Evolutionary conservation across 2,113 vertebrate species (phyloP).

Genomic region (Vombatus ursinus): DNA sequence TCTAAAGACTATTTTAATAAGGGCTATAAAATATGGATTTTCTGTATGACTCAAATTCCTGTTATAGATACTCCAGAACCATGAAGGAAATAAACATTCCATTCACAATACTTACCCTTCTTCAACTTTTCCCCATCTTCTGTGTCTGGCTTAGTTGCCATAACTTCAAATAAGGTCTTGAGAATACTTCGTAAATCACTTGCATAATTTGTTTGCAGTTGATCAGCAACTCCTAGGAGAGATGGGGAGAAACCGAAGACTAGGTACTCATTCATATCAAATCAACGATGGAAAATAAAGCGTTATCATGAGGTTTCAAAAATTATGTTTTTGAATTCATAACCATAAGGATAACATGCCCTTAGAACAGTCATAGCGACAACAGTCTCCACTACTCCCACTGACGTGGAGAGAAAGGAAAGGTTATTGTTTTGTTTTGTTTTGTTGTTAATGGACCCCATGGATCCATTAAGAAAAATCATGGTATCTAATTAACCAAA

Average conservation of each 20-base stretch:
- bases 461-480: background rate
- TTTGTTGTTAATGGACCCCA: no score
- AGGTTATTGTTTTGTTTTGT: background rate
- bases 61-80: background rate
- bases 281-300: background rate
- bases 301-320: background rate
- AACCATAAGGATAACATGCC: fast-evolving
- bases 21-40: background rate
- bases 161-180: slow-evolving; percentile 98
- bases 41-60: background rate
- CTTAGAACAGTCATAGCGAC: background rate
- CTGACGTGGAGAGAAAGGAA: background rate
- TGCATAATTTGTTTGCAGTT: slow-evolving; percentile 98
- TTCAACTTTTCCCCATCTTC: slow-evolving; percentile 91
- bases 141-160: slow-evolving; percentile 95
- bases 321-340: background rate
- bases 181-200: slow-evolving; percentile 97
- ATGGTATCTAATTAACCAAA: background rate
- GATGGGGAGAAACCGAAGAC: background rate
- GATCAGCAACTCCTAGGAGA: slow-evolving; percentile 93
- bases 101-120: slow-evolving; percentile 86
- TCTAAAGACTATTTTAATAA: background rate
- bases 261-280: background rate
- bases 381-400: background rate
- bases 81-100: background rate